Conservation (phyloP, 2,113 vertebrate species). For the Prunella fulvescens region DNA sequence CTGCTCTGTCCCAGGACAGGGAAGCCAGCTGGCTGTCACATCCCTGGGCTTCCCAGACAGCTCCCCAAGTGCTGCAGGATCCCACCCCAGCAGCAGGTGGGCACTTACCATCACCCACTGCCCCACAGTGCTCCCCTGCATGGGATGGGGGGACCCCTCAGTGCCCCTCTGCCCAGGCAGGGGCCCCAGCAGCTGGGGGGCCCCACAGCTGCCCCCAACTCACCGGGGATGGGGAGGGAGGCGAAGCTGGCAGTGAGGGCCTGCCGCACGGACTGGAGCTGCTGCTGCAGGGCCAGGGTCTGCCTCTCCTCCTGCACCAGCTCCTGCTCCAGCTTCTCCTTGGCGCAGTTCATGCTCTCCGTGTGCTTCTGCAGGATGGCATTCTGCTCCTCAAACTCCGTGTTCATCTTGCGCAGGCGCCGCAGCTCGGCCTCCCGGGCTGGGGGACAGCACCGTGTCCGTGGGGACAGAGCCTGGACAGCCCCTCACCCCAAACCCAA, state of each 20-base stretch:
- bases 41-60: background rate
- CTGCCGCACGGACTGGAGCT: conserved; percentile 88
- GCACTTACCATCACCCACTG: fast-evolving
- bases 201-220: background rate
- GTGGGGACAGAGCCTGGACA: fast-evolving
- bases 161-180: background rate
- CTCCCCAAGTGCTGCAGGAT: background rate
- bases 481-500: background rate
- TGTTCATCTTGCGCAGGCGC: conserved; percentile 91
- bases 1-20: fast-evolving
- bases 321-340: conserved; percentile 94
- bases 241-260: conserved; percentile 87
- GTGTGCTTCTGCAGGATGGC: conserved; percentile 92
- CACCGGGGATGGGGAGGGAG: conserved; percentile 90
- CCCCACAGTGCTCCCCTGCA: too few relatives aligned
- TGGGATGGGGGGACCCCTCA: too few relatives aligned
- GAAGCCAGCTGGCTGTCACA: background rate
- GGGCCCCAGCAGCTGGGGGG: background rate
- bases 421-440: conserved; percentile 93
- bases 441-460: background rate
- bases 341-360: conserved; percentile 92
- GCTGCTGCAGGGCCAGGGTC: conserved; percentile 89
- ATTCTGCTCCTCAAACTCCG: conserved; percentile 97
- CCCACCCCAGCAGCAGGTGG: background rate
- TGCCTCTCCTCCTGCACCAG: conserved; percentile 90